Percentiles rank a stretch among this genome's conserved stretches.
Evolutionary conservation across 2,113 vertebrate species (phyloP).

Genomic region (Ochotona curzoniae): DNA sequence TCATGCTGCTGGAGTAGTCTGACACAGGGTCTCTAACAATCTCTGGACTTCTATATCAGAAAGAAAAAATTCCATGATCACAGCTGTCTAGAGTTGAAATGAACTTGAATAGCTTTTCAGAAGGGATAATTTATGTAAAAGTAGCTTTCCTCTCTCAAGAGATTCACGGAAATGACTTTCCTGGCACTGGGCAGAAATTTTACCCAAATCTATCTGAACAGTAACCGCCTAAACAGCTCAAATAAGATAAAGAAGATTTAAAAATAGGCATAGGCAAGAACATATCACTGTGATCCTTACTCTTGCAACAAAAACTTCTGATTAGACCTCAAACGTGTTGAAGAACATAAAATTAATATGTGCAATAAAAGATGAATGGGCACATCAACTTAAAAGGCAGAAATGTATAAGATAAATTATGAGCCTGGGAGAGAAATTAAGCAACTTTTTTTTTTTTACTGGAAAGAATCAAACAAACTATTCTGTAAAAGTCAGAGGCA

Average conservation of each 20-base stretch:
- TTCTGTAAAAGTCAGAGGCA: not conserved
- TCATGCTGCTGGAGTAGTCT: not conserved
- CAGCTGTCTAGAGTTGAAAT: not conserved
- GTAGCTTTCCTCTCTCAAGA: not conserved
- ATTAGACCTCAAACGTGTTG: slow-evolving; percentile 5
- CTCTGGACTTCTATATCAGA: not conserved
- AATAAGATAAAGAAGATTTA: not conserved
- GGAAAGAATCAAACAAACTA: not conserved
- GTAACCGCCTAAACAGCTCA: not conserved
- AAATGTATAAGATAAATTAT: not conserved
- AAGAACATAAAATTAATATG: not conserved
- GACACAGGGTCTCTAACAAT: not conserved
- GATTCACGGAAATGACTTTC: not conserved
- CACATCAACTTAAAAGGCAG: not conserved
- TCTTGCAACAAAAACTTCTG: not conserved
- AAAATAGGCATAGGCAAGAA: not conserved
- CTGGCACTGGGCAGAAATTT: not conserved
- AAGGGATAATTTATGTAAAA: not conserved
- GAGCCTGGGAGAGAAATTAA: not conserved
- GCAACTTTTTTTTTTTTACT: not conserved
- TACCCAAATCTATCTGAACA: not conserved
- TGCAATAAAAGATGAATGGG: not conserved
- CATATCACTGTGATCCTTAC: not conserved
- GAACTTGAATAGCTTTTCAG: not conserved
- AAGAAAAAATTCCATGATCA: not conserved